Evolutionary conservation across 2,888 invertebrate species (phyloP).

Genomic region (Drosophila ustulata): DNA sequence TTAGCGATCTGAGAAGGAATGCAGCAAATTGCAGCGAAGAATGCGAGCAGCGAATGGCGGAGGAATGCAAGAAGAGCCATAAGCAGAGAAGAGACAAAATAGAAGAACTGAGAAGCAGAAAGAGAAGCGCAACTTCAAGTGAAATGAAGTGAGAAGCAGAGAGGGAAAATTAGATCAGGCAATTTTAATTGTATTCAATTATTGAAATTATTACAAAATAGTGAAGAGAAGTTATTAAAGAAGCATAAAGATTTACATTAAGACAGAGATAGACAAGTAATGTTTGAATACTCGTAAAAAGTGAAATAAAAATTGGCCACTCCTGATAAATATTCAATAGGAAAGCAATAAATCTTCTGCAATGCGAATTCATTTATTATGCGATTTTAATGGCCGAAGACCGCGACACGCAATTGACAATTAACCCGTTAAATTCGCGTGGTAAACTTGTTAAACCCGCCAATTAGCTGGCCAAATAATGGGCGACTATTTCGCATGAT

Average conservation of each 20-base stretch:
- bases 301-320: not conserved
- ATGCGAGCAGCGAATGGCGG: not conserved
- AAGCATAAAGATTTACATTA: too few species aligned
- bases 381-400: not conserved
- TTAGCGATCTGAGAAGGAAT: conserved; percentile 3
- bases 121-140: not conserved
- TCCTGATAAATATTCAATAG: not conserved
- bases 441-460: not conserved
- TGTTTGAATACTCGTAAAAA: not conserved
- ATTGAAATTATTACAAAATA: not conserved
- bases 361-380: not conserved
- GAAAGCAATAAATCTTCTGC: not conserved
- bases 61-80: not conserved
- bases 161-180: not conserved
- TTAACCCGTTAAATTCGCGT: not conserved
- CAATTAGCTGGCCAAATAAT: not conserved
- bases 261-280: not conserved
- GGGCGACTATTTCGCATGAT: not conserved
- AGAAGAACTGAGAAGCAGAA: not conserved
- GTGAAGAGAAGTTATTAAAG: too few species aligned
- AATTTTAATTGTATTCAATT: not conserved
- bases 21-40: not conserved
- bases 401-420: not conserved
- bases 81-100: not conserved
- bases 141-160: not conserved